A percentile compares a stretch with the other conserved stretches of the same genome.
These are phyloP conservation scores for Clangula hyemalis DNA, from an alignment of 2,797 vertebrate genomes.

Conservation along the genomic window DNA sequence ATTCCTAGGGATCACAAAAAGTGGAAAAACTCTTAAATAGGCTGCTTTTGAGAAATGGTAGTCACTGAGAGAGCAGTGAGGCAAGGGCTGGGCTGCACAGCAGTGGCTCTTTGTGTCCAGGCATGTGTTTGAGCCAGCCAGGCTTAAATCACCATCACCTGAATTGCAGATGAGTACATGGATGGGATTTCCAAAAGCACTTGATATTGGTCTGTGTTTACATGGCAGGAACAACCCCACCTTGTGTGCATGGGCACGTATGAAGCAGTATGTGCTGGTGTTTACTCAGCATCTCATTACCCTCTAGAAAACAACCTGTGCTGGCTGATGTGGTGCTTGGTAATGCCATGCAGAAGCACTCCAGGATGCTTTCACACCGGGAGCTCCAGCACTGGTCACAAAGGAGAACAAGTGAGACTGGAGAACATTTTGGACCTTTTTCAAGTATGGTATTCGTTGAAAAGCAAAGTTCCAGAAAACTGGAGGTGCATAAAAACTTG, in stretches of 20 bases:
- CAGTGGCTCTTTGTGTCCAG: background rate
- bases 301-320: background rate
- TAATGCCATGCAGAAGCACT: background rate
- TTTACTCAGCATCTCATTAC: background rate
- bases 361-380: background rate
- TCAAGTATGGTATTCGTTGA: background rate
- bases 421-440: background rate
- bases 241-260: background rate
- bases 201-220: background rate
- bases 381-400: background rate
- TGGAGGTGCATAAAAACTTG: background rate
- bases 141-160: background rate
- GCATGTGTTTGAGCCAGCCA: background rate
- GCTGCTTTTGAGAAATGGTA: background rate
- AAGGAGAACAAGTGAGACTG: background rate
- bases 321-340: background rate
- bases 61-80: background rate
- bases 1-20: background rate
- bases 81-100: background rate
- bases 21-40: background rate
- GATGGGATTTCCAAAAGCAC: background rate
- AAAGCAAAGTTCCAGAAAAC: conserved; percentile 28
- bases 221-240: background rate
- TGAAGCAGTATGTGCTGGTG: fast-evolving
- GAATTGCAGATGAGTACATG: background rate